These are phyloP conservation scores for Babylonia areolata DNA, from an alignment of 1,140 invertebrate genomes.

Conservation along the genomic window DNA sequence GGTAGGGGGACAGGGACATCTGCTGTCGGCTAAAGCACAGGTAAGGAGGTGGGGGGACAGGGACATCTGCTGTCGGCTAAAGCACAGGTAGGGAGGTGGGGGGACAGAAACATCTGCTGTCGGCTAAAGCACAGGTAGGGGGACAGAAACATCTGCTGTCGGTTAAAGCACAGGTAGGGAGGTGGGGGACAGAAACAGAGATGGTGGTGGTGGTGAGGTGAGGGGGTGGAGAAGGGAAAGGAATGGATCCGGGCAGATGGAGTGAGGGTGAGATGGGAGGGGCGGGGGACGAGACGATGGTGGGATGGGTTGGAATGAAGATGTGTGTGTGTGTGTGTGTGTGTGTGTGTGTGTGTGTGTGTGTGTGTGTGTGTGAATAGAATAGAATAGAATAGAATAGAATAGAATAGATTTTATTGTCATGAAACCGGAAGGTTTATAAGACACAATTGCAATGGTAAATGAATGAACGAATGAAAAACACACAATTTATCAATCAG, in stretches of 20 bases:
- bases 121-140: too few species aligned
- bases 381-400: too few species aligned
- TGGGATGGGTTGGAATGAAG: neutral
- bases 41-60: slow-evolving; percentile 9
- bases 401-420: too few species aligned
- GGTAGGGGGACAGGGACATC: slow-evolving; percentile 15
- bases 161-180: neutral
- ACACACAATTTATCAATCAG: too few species aligned
- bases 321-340: neutral
- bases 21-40: slow-evolving; percentile 44
- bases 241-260: neutral
- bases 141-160: too few species aligned
- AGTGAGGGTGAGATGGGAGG: slow-evolving; percentile 1
- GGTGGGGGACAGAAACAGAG: neutral
- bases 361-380: neutral
- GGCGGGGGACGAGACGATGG: neutral
- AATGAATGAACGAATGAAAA: too few species aligned
- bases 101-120: neutral
- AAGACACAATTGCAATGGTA: too few species aligned
- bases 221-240: too few species aligned
- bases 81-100: slow-evolving; percentile 17
- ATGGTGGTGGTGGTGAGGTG: too few species aligned
- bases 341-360: slow-evolving; percentile 31
- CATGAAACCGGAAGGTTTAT: too few species aligned
- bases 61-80: slow-evolving; percentile 45